Evolutionary conservation across 2,797 vertebrate species (phyloP).

Genomic region (Ciconia nigra): DNA sequence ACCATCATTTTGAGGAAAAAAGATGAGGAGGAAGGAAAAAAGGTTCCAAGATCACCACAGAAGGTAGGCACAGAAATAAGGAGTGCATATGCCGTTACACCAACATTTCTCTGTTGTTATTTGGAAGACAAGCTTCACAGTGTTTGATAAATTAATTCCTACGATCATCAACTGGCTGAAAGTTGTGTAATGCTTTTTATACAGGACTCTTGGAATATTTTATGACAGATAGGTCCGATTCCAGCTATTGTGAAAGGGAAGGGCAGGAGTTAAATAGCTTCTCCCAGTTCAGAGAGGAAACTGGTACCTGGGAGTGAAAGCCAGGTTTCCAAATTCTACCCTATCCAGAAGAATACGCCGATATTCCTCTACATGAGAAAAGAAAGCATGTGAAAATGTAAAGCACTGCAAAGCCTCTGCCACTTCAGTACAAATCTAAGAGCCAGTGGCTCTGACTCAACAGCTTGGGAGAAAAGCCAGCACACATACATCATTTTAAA

Average conservation of each 20-base stretch:
- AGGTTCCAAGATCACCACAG: neutral
- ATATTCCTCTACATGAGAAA: neutral
- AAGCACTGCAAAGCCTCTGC: neutral
- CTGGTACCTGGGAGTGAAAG: neutral
- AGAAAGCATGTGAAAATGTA: neutral
- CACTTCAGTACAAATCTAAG: neutral
- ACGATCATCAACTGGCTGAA: neutral
- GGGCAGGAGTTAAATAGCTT: neutral
- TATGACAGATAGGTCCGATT: neutral
- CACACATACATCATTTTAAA: neutral
- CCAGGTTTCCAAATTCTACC: neutral
- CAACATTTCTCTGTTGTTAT: accelerated
- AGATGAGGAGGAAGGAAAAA: neutral
- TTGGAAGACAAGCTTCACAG: neutral
- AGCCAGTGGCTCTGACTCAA: neutral
- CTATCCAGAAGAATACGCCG: neutral
- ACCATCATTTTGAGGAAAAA: neutral
- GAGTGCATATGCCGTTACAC: neutral
- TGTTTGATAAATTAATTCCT: neutral
- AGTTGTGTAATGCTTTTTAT: neutral
- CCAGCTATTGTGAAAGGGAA: neutral
- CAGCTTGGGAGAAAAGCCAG: constrained; percentile 46
- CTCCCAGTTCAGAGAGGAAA: neutral
- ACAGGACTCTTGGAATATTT: neutral
- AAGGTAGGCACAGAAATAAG: neutral